phyloP scores from a whole-genome alignment of 92 coral and sea anemone genomes.

The Epizoanthus fatuus region DNA sequence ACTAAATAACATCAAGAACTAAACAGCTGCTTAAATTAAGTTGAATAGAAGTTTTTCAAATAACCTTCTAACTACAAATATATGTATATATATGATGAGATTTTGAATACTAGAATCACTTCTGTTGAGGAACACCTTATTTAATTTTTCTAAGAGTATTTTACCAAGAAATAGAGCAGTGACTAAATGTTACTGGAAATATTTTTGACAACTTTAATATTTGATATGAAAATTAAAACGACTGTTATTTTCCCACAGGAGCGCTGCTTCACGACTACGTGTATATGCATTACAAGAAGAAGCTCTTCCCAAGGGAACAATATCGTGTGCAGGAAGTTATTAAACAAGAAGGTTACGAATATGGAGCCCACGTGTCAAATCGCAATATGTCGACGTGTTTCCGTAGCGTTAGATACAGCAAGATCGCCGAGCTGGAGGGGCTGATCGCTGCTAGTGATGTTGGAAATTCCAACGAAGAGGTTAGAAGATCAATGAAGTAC shows the following conservation, averaged over 20 bases:
- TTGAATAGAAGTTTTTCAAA: too few relatives aligned
- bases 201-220: not conserved
- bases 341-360: constrained; percentile 9
- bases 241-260: not conserved
- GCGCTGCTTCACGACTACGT: constrained; percentile 5
- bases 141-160: too few relatives aligned
- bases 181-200: too few relatives aligned
- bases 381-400: constrained; percentile 18
- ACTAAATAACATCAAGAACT: too few relatives aligned
- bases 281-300: not conserved
- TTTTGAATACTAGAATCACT: too few relatives aligned
- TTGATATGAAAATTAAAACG: too few relatives aligned
- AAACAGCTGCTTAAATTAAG: too few relatives aligned
- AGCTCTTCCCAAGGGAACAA: not conserved
- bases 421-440: not conserved
- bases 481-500: not conserved
- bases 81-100: too few relatives aligned
- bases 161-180: too few relatives aligned
- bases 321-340: constrained; percentile 23
- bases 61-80: too few relatives aligned
- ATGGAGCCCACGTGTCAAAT: constrained; percentile 6
- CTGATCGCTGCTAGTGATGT: not conserved
- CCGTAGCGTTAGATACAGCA: constrained; percentile 2
- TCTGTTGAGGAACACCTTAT: too few relatives aligned
- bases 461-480: constrained; percentile 4